Evolutionary conservation across 2,797 vertebrate species (phyloP), one percentile per base, ranked within the genome.

Genomic region (Ptychobarbus kaznakovi): DNA sequence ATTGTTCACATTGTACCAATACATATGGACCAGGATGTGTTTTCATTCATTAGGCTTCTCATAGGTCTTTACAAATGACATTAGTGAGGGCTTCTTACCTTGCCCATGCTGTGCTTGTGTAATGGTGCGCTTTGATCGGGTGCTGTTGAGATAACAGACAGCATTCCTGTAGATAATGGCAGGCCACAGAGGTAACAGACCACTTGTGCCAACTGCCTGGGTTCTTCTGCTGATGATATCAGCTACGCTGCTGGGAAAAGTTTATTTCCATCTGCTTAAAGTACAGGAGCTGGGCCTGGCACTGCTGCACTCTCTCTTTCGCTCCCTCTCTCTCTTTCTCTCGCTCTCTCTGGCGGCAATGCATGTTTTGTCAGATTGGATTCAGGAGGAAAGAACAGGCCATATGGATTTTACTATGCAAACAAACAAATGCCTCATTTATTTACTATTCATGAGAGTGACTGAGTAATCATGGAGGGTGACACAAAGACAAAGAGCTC

Each of bases 91-190:
- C 12, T 68, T 56, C 28, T 46, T 69, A 38, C 68, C 63, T 70
- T 78, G 38, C 7, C 38, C 73, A 35, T 40, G 63, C 65, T 38
- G 20, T 75, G 77, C 76, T 56, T 81, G 25, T 80, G 77, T 58
- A 70, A 69, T 61, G 32, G 22, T 68, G 25, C 18, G 51, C 70
- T 35, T 53, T 51, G 58, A 73, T 85, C 76, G 65, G 15, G 6
- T 35, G 20, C 68, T 85, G 40, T 46, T 82, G 63, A 87, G 81
- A 83, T 69, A 58, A 58, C 68, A 81, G 42, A 81, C 38, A 84
- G 63, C 53, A 85, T 85, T 87, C 86, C 76, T 83, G 68, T 35
- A 75, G 81, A 87, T 87, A 87, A 87, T 38, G 63, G 83, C 51
- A 58, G 58, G 70, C 18, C 72, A 85, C 44, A 51, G 44, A 81